Conservation (phyloP, 2,888 invertebrate species). For the Mesopsocus fuscifrons region DNA sequence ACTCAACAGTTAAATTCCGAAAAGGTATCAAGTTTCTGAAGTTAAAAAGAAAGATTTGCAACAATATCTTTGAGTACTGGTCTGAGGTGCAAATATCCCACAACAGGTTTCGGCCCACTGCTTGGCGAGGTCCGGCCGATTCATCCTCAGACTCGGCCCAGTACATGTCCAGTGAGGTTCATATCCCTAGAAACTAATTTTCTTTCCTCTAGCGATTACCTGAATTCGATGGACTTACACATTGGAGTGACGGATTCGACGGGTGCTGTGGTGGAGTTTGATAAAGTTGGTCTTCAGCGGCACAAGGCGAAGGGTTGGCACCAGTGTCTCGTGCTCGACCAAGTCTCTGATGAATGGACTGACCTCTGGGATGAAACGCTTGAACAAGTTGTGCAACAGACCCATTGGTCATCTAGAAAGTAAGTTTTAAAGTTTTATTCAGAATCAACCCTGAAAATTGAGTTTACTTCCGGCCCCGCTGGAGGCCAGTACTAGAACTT, state of each 20-base stretch:
- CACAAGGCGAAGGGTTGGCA: slow-evolving; percentile 26
- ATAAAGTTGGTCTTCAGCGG: slow-evolving; percentile 48
- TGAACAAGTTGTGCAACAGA: slow-evolving; percentile 34
- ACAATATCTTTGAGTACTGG: too few species aligned
- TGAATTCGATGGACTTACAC: slow-evolving; percentile 67
- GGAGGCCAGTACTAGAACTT: background rate
- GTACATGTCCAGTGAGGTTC: too few species aligned
- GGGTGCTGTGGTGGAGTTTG: slow-evolving; percentile 67
- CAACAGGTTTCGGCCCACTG: too few species aligned
- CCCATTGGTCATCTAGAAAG: slow-evolving; percentile 21
- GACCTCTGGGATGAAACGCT: slow-evolving; percentile 52
- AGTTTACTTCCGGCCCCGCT: too few species aligned
- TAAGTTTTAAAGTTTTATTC: too few species aligned
- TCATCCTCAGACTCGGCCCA: too few species aligned
- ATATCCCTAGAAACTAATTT: too few species aligned
- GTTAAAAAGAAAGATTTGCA: too few species aligned
- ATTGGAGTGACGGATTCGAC: slow-evolving; percentile 74
- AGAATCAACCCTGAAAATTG: background rate
- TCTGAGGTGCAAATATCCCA: too few species aligned
- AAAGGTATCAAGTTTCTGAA: background rate
- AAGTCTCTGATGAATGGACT: slow-evolving; percentile 32
- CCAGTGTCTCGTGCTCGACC: slow-evolving; percentile 24
- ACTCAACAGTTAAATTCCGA: background rate
- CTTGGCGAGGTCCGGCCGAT: too few species aligned
- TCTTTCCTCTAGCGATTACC: slow-evolving; percentile 67